Evolutionary conservation across 2,113 vertebrate species (phyloP).

Genomic region (Fregetta grallaria): DNA sequence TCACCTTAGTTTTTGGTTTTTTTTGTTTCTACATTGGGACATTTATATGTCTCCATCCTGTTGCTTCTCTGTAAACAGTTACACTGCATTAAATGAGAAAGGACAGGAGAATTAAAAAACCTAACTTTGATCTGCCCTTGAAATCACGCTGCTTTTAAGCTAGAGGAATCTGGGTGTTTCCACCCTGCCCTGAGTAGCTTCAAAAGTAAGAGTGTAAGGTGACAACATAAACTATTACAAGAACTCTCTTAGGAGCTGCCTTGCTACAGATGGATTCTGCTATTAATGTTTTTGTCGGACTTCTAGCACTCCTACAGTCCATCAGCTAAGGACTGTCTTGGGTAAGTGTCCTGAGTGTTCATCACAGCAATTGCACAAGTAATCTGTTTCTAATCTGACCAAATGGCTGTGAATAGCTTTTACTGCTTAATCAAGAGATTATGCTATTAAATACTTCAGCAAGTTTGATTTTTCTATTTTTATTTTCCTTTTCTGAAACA

Average conservation of each 20-base stretch:
- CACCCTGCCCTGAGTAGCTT: neutral
- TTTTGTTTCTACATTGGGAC: neutral
- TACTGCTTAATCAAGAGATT: neutral
- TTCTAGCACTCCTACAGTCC: neutral
- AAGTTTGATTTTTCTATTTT: neutral
- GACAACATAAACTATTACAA: constrained; percentile 33
- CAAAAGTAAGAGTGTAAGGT: constrained; percentile 12
- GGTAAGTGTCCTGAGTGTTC: neutral
- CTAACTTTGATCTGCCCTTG: neutral
- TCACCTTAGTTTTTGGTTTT: neutral
- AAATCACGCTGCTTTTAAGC: neutral
- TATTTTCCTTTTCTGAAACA: neutral
- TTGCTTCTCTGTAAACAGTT: neutral
- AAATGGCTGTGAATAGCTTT: neutral
- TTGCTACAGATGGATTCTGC: neutral
- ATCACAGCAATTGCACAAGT: neutral
- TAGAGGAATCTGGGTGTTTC: neutral
- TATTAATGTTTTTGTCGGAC: neutral
- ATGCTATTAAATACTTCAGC: neutral
- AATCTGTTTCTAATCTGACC: neutral
- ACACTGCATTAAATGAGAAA: neutral
- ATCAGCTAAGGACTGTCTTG: neutral
- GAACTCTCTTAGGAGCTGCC: constrained; percentile 16
- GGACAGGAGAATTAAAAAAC: neutral
- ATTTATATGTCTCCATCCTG: neutral